phyloP scores from a whole-genome alignment of 2,888 invertebrate genomes.

The Chirona hameri region DNA sequence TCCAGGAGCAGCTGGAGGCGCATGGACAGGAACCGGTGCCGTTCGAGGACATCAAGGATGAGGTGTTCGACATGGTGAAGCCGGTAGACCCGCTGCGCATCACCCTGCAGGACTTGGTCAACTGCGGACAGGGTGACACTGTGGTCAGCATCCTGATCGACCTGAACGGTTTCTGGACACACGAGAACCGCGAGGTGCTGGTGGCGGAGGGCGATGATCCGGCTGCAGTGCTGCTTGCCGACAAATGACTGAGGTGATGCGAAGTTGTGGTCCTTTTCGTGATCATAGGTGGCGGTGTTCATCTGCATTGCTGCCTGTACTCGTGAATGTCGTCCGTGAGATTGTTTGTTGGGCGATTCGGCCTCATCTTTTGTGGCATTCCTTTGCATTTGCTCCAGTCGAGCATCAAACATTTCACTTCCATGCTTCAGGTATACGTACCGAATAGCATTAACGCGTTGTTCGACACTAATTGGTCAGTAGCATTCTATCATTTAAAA shows the following conservation, averaged over 20 bases:
- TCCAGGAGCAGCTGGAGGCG: slow-evolving; percentile 82
- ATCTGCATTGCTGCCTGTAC: too few relatives aligned
- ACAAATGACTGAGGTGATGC: neutral
- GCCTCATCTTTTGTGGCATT: too few relatives aligned
- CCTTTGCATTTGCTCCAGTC: too few relatives aligned
- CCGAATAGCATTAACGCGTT: too few relatives aligned
- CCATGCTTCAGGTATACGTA: too few relatives aligned
- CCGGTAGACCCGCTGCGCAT: slow-evolving; percentile 78
- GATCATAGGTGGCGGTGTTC: too few relatives aligned
- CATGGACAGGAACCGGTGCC: slow-evolving; percentile 85
- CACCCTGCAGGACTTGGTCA: slow-evolving; percentile 77
- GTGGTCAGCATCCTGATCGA: slow-evolving; percentile 91
- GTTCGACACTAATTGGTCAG: too few relatives aligned
- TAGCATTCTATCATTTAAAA: too few relatives aligned
- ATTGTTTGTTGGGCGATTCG: too few relatives aligned
- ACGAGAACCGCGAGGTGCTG: slow-evolving; percentile 79
- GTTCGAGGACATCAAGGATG: slow-evolving; percentile 93
- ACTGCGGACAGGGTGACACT: slow-evolving; percentile 85
- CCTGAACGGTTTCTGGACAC: slow-evolving; percentile 93
- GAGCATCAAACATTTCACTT: too few relatives aligned
- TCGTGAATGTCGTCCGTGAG: too few relatives aligned
- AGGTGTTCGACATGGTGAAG: slow-evolving; percentile 96
- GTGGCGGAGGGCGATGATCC: slow-evolving; percentile 44
- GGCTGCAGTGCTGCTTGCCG: neutral
- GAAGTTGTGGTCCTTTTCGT: too few relatives aligned